A percentile compares a stretch with the other conserved stretches of the same genome.
Conservation (phyloP, 2,797 vertebrate genomes). For the Poeciliopsis infans region DNA sequence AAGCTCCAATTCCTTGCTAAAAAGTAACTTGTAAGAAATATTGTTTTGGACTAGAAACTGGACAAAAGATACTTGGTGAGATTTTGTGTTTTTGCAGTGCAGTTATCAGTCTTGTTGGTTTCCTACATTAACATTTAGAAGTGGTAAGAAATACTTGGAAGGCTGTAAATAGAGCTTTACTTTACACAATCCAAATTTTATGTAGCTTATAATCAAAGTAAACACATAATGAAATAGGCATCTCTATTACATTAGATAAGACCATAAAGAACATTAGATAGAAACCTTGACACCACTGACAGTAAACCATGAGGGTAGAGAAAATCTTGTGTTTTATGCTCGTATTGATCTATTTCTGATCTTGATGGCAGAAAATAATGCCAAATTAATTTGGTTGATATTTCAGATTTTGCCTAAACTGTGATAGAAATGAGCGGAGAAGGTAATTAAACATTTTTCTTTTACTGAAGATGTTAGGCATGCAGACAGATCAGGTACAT, state of each 20-base stretch:
- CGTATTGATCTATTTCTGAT: background rate
- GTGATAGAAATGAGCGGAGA: background rate
- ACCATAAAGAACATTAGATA: background rate
- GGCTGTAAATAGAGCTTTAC: background rate
- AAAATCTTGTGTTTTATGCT: background rate
- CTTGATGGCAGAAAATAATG: background rate
- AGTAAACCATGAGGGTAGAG: background rate
- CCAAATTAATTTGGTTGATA: background rate
- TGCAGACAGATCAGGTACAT: conserved; percentile 23
- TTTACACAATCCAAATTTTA: background rate
- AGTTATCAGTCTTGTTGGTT: background rate
- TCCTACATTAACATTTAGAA: background rate
- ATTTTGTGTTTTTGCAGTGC: background rate
- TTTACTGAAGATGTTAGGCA: background rate
- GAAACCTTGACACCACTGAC: background rate
- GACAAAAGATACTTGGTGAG: background rate
- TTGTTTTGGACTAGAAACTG: no score
- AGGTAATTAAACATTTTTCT: background rate
- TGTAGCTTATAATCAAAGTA: background rate
- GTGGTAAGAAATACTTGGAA: background rate
- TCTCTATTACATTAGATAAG: background rate
- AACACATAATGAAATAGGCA: background rate
- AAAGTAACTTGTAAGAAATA: no score
- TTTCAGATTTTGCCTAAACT: background rate
- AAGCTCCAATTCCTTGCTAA: no score